Evolutionary conservation across 2,113 vertebrate genomes (phyloP).

Genomic region (Oreochromis niloticus): DNA sequence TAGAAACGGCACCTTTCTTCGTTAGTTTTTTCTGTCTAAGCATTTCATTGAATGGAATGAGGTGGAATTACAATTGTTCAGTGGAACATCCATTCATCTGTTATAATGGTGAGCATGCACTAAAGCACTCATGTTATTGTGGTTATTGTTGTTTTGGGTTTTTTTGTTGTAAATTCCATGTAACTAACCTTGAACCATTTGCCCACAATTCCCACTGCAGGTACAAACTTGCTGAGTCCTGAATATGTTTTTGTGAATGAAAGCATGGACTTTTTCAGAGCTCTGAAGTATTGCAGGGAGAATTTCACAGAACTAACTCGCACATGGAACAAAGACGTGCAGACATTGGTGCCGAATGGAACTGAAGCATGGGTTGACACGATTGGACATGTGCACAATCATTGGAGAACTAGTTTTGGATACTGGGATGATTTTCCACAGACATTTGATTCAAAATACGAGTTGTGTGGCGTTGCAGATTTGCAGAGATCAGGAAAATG

Average conservation of each 20-base stretch:
- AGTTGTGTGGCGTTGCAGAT: not conserved
- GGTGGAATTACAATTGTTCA: not conserved
- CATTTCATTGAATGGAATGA: accelerated
- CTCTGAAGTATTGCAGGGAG: not conserved
- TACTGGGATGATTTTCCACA: not conserved
- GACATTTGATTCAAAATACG: accelerated
- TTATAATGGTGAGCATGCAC: not conserved
- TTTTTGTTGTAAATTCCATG: not conserved
- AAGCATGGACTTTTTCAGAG: not conserved
- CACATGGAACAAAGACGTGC: not conserved
- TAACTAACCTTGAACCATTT: not conserved
- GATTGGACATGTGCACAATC: accelerated
- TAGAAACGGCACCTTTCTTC: not conserved
- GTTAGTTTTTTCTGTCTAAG: accelerated
- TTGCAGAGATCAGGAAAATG: not conserved
- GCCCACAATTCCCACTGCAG: not conserved
- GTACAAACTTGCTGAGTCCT: not conserved
- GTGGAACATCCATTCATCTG: not conserved
- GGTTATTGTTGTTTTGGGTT: too few species aligned
- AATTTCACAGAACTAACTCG: not conserved
- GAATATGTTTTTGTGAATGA: not conserved
- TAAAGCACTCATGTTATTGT: not conserved
- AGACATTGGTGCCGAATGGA: not conserved
- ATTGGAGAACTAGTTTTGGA: not conserved
- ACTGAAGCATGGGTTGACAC: accelerated